Evolutionary conservation across 2,888 invertebrate species (phyloP).

Genomic region (Peribatodes rhomboidaria): DNA sequence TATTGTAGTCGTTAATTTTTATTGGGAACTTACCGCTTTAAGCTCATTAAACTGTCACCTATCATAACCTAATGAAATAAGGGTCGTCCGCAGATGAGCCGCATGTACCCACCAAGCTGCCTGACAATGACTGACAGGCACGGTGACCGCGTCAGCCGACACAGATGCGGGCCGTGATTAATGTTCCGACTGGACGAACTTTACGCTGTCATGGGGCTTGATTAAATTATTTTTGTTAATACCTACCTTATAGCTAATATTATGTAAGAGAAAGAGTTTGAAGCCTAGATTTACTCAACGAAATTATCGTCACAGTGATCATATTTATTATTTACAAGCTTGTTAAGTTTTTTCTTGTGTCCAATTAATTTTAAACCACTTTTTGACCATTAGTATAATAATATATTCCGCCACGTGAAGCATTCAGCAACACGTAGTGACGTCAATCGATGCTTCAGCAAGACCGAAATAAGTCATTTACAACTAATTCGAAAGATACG

Average conservation of each 20-base stretch:
- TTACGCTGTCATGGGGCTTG: slow-evolving; percentile 13
- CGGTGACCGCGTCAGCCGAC: neutral
- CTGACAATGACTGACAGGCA: slow-evolving; percentile 12
- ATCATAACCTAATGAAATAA: slow-evolving; percentile 8
- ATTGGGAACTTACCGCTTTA: neutral
- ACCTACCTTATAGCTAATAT: neutral
- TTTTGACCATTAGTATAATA: too few relatives aligned
- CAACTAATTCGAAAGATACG: too few relatives aligned
- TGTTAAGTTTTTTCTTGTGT: too few relatives aligned
- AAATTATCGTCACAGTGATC: too few relatives aligned
- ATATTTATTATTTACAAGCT: too few relatives aligned
- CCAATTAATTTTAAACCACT: too few relatives aligned
- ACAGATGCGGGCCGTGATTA: slow-evolving; percentile 21
- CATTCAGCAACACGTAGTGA: too few relatives aligned
- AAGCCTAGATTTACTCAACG: too few relatives aligned
- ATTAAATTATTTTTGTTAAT: slow-evolving; percentile 3
- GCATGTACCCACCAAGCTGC: neutral
- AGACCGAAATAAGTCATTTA: too few relatives aligned
- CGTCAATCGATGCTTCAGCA: too few relatives aligned
- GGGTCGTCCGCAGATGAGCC: neutral
- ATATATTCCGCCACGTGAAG: too few relatives aligned
- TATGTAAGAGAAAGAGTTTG: neutral
- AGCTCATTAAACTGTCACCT: neutral
- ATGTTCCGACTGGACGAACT: slow-evolving; percentile 14
- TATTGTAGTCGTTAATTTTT: neutral